Percentiles rank a stretch among this genome's conserved stretches.
Evolutionary conservation across 2,797 vertebrate species (phyloP).

Genomic region (Scleropages formosus): DNA sequence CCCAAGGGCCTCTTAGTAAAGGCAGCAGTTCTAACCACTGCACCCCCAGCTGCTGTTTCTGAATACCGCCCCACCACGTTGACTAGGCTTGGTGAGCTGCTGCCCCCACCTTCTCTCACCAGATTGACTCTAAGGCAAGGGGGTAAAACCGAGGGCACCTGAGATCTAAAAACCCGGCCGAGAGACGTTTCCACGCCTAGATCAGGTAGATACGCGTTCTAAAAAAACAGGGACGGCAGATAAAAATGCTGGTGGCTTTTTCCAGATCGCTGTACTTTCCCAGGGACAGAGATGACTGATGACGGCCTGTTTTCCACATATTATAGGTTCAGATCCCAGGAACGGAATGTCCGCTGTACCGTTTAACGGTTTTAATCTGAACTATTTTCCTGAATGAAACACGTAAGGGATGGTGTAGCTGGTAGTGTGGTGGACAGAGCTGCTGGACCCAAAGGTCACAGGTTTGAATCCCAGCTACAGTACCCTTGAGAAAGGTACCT

Average conservation of each 20-base stretch:
- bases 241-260: constrained; percentile 5
- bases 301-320: no score
- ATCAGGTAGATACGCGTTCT: constrained; percentile 33
- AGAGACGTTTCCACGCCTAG: constrained; percentile 56
- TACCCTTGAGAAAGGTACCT: no score
- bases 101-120: constrained; percentile 21
- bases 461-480: no score
- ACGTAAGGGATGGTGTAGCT: no score
- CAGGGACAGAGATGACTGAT: neutral
- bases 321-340: no score
- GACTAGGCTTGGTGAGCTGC: no score
- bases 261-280: constrained; percentile 6
- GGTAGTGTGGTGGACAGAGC: no score
- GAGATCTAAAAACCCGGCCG: constrained; percentile 60
- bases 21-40: neutral
- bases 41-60: neutral
- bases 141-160: constrained; percentile 46
- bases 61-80: neutral
- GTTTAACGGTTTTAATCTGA: no score
- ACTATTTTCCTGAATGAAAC: no score
- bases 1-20: no score
- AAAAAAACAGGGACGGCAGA: constrained; percentile 21
- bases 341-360: no score
- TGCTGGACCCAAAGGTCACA: no score
- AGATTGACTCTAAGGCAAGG: constrained; percentile 55